Base-by-base conservation (phyloP, 1,140 invertebrate genomes). In the Rhagoletis pomonella region DNA sequence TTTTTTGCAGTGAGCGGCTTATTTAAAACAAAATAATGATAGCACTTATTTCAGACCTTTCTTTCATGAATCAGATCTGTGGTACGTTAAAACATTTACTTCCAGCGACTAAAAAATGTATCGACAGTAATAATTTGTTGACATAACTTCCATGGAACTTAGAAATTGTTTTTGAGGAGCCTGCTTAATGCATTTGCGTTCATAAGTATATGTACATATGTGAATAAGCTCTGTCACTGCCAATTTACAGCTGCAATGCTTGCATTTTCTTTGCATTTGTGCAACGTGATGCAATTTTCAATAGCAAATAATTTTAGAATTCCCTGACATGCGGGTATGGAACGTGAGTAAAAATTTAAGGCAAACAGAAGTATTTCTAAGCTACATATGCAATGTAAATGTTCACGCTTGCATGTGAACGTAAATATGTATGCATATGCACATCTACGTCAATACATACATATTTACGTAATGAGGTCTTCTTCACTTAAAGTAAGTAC, bases 281-380 rank as follows among this genome's bases (percentile, higher is more conserved):
- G 14, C 73, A 81, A 81, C 73, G 73, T 81, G 73, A 55, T 81
- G 73, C 73, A 81, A 81, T 81, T 81, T 81, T 81, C 73, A 81
- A 81, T 81, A 29, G 47, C 73, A 81, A 81, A 81, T 81, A 55
- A 81, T 81, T 58, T 81, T 44, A 9, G 19, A 81, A 81, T 55
- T 81, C 19, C 73, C 73, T 55, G 73, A 10, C 47, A 55, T 81
- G 47, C 47, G 73, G 47, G 47, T 5, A 29, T 58, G 47, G 73
- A 50, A 81, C 73, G 73, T 81, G 73, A 10, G 44, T 12, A 12
- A 50, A 81, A 81, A 81, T 81, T 81, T 55, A 55, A 17, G 73
- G 44, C 17, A 50, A 81, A 81, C 9, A 55, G 12, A 14, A 50
- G 44, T n/a, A 17, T 73, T 39, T 73, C 42, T 73, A 17, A 47